Evolutionary conservation across 2,797 vertebrate species (phyloP).

Genomic region (Takifugu ocellatus): DNA sequence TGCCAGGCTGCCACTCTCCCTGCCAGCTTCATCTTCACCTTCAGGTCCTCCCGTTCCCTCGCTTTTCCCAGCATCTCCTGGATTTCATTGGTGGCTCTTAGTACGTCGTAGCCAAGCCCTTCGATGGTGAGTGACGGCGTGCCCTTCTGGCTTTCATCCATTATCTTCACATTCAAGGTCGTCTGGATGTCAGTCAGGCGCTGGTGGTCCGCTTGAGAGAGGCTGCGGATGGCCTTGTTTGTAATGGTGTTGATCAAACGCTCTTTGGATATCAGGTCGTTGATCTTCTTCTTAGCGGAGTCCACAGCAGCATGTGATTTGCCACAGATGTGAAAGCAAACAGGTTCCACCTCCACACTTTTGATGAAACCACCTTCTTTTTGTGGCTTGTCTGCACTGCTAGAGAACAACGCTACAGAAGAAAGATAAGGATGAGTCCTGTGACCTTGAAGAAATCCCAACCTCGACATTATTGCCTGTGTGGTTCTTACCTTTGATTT

Average conservation of each 20-base stretch:
- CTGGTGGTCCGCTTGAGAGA: slow-evolving; percentile 63
- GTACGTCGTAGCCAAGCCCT: slow-evolving; percentile 78
- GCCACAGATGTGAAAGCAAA: slow-evolving; percentile 83
- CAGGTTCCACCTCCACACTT: slow-evolving; percentile 29
- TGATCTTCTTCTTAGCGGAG: slow-evolving; percentile 65
- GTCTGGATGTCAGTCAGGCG: slow-evolving; percentile 74
- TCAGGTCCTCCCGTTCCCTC: slow-evolving; percentile 54
- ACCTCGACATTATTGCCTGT: neutral
- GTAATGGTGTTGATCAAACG: slow-evolving; percentile 4
- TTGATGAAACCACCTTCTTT: slow-evolving; percentile 45
- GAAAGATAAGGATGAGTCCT: slow-evolving; percentile 9
- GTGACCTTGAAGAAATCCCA: neutral
- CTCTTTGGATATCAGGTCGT: slow-evolving; percentile 61
- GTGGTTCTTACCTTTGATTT: slow-evolving; percentile 68
- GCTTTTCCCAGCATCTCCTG: slow-evolving; percentile 66
- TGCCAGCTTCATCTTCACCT: slow-evolving; percentile 60
- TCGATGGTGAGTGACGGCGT: slow-evolving; percentile 60
- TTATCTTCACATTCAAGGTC: slow-evolving; percentile 65
- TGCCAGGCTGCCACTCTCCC: slow-evolving; percentile 79
- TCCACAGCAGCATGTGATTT: slow-evolving; percentile 54
- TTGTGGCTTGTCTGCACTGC: slow-evolving; percentile 20
- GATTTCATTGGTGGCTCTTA: slow-evolving; percentile 60
- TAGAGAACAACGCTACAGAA: slow-evolving; percentile 40
- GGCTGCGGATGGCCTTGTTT: slow-evolving; percentile 66
- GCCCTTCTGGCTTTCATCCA: slow-evolving; percentile 4